Conservation (phyloP, 2,888 invertebrate species). For the Chrysina gloriosa region DNA sequence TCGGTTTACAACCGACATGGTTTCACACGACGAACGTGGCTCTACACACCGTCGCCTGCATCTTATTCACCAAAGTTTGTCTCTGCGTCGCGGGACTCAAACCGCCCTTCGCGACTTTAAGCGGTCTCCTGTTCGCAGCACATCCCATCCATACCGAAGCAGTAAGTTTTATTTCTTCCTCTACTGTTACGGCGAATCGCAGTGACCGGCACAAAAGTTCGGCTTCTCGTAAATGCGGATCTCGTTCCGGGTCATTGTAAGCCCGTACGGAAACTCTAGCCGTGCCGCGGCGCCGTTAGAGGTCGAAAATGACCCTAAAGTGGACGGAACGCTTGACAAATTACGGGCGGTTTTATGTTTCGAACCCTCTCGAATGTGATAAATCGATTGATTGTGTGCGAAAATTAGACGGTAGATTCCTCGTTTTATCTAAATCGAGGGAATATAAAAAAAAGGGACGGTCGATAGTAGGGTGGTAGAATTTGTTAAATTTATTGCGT, state of each 20-base stretch:
- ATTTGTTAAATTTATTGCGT: slow-evolving; percentile 20
- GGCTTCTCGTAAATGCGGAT: background rate
- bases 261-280: background rate
- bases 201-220: slow-evolving; percentile 1
- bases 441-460: background rate
- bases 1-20: slow-evolving; percentile 79
- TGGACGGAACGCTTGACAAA: slow-evolving; percentile 24
- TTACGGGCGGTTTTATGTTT: slow-evolving; percentile 31
- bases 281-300: slow-evolving; percentile 13
- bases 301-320: slow-evolving; percentile 23
- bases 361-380: slow-evolving; percentile 25
- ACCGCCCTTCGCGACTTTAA: slow-evolving; percentile 77
- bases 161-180: slow-evolving; percentile 69
- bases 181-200: background rate
- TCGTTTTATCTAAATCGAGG: slow-evolving; percentile 29
- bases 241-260: background rate
- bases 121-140: slow-evolving; percentile 82
- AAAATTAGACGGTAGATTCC: slow-evolving; percentile 22
- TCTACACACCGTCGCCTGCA: slow-evolving; percentile 80
- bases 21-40: slow-evolving; percentile 84
- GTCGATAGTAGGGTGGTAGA: slow-evolving; percentile 1
- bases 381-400: slow-evolving; percentile 27
- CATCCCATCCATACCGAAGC: slow-evolving; percentile 93
- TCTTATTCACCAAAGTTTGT: slow-evolving; percentile 77
- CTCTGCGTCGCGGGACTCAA: slow-evolving; percentile 75